Conservation (phyloP, 2,888 invertebrate genomes). For the Malacosoma neustria region DNA sequence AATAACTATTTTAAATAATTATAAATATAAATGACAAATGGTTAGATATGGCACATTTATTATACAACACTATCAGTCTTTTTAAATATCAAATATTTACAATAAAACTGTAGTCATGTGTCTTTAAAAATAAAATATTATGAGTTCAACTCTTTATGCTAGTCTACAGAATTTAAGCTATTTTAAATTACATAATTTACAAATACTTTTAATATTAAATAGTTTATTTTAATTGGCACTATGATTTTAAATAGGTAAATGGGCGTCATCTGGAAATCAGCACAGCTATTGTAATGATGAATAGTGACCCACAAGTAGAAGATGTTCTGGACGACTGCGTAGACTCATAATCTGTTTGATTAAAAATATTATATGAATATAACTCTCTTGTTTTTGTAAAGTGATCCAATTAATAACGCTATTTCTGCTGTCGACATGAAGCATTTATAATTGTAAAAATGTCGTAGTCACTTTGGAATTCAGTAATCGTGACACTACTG, state of each 20-base stretch:
- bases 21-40: conserved; percentile 22
- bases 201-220: background rate
- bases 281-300: conserved; percentile 28
- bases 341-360: conserved; percentile 56
- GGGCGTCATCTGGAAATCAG: conserved; percentile 49
- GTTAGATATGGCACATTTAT: conserved; percentile 62
- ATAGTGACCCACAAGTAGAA: conserved; percentile 21
- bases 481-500: no score
- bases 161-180: no score
- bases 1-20: no score
- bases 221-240: conserved; percentile 45
- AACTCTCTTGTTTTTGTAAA: background rate
- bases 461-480: no score
- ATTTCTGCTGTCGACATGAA: no score
- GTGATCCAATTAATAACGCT: background rate
- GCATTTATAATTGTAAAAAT: no score
- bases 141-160: no score
- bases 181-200: conserved; percentile 4
- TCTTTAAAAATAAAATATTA: no score
- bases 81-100: conserved; percentile 38
- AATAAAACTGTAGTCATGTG: conserved; percentile 17
- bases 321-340: conserved; percentile 51
- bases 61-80: conserved; percentile 68
- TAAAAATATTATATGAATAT: background rate
- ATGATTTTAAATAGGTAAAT: conserved; percentile 17